A percentile compares a stretch with the other conserved stretches of the same genome.
Conservation (phyloP, 1,140 invertebrate genomes). For the Oncopodura yosiiana region DNA sequence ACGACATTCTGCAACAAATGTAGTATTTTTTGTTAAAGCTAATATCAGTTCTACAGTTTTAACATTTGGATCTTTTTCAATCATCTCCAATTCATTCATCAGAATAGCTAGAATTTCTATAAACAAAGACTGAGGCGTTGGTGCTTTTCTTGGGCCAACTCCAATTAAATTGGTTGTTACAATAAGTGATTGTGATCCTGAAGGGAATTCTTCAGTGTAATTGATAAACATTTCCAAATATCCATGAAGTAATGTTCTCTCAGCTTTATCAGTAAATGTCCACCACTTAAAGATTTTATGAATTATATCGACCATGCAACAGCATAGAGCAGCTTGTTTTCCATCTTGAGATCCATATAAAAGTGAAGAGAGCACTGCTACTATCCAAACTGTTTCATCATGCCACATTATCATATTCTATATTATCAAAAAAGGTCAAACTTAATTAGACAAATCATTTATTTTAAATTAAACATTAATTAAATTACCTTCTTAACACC, state of each 20-base stretch:
- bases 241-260: constrained; percentile 17
- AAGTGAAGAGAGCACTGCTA: constrained; percentile 9
- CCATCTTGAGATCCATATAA: constrained; percentile 14
- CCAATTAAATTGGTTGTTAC: constrained; percentile 28
- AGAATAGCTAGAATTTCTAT: constrained; percentile 25
- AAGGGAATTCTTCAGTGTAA: constrained; percentile 31
- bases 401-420: constrained; percentile 9
- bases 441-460: neutral
- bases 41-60: constrained; percentile 24
- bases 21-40: constrained; percentile 21
- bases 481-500: constrained; percentile 10
- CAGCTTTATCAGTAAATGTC: constrained; percentile 16
- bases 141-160: constrained; percentile 23
- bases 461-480: neutral
- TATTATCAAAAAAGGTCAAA: neutral
- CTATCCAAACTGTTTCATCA: constrained; percentile 18
- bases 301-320: constrained; percentile 15
- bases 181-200: constrained; percentile 26
- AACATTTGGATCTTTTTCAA: constrained; percentile 21
- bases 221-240: constrained; percentile 27
- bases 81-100: constrained; percentile 13
- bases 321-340: constrained; percentile 14
- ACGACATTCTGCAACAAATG: constrained; percentile 22
- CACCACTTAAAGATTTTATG: constrained; percentile 32
- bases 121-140: constrained; percentile 18